Conservation (phyloP, 2,888 invertebrate genomes). For the Drosophila pseudotalamancana region DNA sequence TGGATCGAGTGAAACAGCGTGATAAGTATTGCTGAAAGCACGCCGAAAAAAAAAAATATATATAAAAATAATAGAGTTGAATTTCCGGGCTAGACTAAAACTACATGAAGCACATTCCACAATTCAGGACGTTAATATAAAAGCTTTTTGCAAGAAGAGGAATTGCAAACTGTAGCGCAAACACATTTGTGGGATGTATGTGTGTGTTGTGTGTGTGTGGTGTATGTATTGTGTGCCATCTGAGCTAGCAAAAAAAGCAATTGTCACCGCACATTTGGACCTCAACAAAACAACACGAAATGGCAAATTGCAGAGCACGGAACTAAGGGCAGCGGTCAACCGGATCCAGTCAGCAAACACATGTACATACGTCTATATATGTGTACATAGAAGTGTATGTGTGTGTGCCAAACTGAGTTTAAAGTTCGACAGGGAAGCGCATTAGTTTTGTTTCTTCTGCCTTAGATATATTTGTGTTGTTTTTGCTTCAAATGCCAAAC, state of each 20-base stretch:
- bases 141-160: conserved; percentile 47
- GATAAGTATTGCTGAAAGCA: conserved; percentile 1
- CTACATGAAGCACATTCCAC: conserved; percentile 19
- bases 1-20: neutral
- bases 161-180: conserved; percentile 40
- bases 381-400: conserved; percentile 1
- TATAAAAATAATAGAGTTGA: conserved; percentile 16
- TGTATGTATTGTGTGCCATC: neutral
- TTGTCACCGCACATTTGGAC: conserved; percentile 73
- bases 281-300: conserved; percentile 57
- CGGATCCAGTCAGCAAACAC: conserved; percentile 45
- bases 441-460: conserved; percentile 48
- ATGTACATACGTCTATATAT: conserved; percentile 19
- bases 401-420: conserved; percentile 62
- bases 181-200: conserved; percentile 30
- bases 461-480: conserved; percentile 2
- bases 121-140: conserved; percentile 9
- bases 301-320: conserved; percentile 64
- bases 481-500: neutral
- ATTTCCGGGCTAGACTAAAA: conserved; percentile 31
- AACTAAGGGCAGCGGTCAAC: conserved; percentile 21
- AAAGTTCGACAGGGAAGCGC: conserved; percentile 57
- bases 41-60: neutral
- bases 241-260: conserved; percentile 50
- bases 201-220: conserved; percentile 21